These are phyloP conservation scores for Acronicta leporina DNA, from an alignment of 2,888 invertebrate genomes.

Conservation along the genomic window DNA sequence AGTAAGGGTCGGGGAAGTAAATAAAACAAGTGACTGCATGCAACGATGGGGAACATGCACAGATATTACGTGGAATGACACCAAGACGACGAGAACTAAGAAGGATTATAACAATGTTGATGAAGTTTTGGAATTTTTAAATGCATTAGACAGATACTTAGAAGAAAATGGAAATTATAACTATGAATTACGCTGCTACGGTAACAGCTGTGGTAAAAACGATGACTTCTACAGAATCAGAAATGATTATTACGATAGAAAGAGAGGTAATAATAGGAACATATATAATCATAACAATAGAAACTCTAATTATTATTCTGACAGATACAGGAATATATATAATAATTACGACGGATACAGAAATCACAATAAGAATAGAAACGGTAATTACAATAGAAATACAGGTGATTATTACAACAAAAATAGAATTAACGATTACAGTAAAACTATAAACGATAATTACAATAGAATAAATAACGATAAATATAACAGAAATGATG, in stretches of 20 bases:
- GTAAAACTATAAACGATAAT: conserved; percentile 3
- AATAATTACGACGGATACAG: not conserved
- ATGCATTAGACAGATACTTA: conserved; percentile 12
- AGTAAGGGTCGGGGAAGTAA: not conserved
- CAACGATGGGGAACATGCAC: not conserved
- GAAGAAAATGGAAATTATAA: not conserved
- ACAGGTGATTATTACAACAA: not conserved
- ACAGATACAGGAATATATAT: too few species aligned
- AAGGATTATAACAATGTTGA: not conserved
- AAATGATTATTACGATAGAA: not conserved
- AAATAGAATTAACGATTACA: conserved; percentile 1
- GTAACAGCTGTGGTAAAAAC: conserved; percentile 17
- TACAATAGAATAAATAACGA: conserved; percentile 11
- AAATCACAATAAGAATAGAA: conserved; percentile 6
- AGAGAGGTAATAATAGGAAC: not conserved
- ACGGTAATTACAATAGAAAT: conserved; percentile 4
- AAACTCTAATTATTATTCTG: too few species aligned
- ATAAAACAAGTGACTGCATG: not conserved
- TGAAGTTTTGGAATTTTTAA: conserved; percentile 21
- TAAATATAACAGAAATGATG: conserved; percentile 3
- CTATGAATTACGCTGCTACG: conserved; percentile 18
- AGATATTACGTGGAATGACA: not conserved
- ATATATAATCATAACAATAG: conserved; percentile 18
- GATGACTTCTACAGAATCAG: not conserved
- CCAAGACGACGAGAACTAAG: not conserved